Evolutionary conservation across 92 coral and sea anemone genomes (phyloP).

Genomic region (Actinernus sp.): DNA sequence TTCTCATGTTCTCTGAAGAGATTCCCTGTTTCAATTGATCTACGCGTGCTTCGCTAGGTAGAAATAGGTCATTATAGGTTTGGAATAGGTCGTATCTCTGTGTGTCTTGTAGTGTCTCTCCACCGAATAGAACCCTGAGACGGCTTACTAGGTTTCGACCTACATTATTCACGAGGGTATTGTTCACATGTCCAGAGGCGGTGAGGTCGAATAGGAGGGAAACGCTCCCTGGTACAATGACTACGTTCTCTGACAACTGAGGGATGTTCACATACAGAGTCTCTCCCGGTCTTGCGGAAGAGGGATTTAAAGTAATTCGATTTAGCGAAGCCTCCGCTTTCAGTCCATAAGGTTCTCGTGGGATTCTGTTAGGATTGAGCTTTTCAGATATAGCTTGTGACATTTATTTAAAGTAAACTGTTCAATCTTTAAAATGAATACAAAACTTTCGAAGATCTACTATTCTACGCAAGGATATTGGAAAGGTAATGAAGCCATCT

Average conservation of each 20-base stretch:
- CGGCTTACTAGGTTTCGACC: constrained; percentile 41
- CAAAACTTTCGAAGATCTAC: constrained; percentile 17
- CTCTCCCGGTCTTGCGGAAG: constrained; percentile 56
- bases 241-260: constrained; percentile 19
- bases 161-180: constrained; percentile 37
- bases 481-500: constrained; percentile 23
- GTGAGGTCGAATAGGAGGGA: constrained; percentile 24
- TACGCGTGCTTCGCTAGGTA: constrained; percentile 1
- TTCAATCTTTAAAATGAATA: constrained; percentile 1
- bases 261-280: constrained; percentile 41
- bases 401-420: constrained; percentile 7
- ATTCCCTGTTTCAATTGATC: constrained; percentile 8
- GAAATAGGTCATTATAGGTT: constrained; percentile 29
- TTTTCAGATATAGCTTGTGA: constrained; percentile 38
- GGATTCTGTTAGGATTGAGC: constrained; percentile 34
- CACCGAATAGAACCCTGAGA: constrained; percentile 24
- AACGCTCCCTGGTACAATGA: constrained; percentile 49
- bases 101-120: constrained; percentile 29
- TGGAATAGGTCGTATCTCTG: constrained; percentile 32
- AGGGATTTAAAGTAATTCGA: constrained; percentile 24
- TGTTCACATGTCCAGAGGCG: constrained; percentile 26
- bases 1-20: constrained; percentile 28
- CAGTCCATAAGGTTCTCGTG: constrained; percentile 37
- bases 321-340: constrained; percentile 27
- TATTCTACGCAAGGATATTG: constrained; percentile 12